These are phyloP conservation scores for Xanthorhoe spadicearia DNA, from an alignment of 2,888 invertebrate genomes.

Conservation along the genomic window DNA sequence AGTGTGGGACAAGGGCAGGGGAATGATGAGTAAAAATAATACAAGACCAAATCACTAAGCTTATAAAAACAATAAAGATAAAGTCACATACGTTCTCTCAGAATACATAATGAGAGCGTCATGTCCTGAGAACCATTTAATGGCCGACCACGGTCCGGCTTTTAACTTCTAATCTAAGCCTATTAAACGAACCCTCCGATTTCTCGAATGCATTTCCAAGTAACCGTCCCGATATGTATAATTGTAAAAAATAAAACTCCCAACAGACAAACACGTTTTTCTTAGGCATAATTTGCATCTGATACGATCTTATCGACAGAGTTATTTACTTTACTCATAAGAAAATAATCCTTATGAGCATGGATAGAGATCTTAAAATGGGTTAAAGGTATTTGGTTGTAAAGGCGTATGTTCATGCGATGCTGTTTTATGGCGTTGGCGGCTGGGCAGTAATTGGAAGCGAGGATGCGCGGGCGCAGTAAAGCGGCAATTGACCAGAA, in stretches of 20 bases:
- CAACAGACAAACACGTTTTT: slow-evolving; percentile 81
- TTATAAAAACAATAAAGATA: slow-evolving; percentile 12
- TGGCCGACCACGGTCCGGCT: slow-evolving; percentile 70
- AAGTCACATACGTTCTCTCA: slow-evolving; percentile 44
- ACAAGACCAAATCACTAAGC: background rate
- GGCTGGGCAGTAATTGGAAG: slow-evolving; percentile 83
- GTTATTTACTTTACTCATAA: slow-evolving; percentile 20
- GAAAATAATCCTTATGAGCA: slow-evolving; percentile 32
- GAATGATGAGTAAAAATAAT: background rate
- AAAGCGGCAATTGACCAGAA: slow-evolving; percentile 85
- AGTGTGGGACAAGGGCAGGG: no score
- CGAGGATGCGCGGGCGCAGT: slow-evolving; percentile 83
- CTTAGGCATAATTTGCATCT: slow-evolving; percentile 83
- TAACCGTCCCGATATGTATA: slow-evolving; percentile 76
- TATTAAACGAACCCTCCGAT: slow-evolving; percentile 81
- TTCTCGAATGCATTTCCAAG: slow-evolving; percentile 83
- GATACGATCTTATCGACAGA: slow-evolving; percentile 40
- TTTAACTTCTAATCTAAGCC: slow-evolving; percentile 83
- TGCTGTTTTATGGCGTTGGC: slow-evolving; percentile 77
- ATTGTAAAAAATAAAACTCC: slow-evolving; percentile 83
- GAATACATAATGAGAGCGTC: slow-evolving; percentile 60
- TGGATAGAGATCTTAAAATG: slow-evolving; percentile 42
- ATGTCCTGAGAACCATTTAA: slow-evolving; percentile 73
- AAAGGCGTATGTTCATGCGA: slow-evolving; percentile 50
- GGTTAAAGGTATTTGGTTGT: slow-evolving; percentile 33